Conservation (phyloP, 2,888 invertebrate species). For the Marronus borbonicus region DNA sequence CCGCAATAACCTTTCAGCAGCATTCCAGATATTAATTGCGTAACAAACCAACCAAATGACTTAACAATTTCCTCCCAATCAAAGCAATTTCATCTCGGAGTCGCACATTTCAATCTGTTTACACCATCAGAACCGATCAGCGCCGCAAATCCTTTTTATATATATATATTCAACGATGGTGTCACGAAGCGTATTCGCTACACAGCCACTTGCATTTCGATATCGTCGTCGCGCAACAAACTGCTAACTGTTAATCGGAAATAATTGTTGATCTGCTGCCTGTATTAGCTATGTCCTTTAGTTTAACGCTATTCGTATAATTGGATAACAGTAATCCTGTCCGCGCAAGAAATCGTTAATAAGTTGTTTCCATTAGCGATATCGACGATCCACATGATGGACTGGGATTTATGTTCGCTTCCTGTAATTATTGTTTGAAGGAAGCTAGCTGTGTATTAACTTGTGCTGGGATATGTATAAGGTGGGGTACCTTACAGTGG, state of each 20-base stretch:
- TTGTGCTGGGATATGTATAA: no score
- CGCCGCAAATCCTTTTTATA: neutral
- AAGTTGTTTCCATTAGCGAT: constrained; percentile 40
- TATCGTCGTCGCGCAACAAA: neutral
- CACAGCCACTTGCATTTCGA: neutral
- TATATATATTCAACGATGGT: neutral
- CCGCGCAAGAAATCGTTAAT: constrained; percentile 30
- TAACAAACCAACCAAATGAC: constrained; percentile 5
- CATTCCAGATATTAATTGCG: constrained; percentile 1
- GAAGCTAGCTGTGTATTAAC: no score
- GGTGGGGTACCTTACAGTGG: no score
- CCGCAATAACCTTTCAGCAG: constrained; percentile 10
- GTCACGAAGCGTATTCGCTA: neutral
- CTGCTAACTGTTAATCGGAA: constrained; percentile 22
- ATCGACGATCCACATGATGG: constrained; percentile 21
- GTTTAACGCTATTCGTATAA: constrained; percentile 22
- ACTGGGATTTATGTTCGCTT: constrained; percentile 3
- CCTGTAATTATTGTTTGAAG: no score
- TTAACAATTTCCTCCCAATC: constrained; percentile 13
- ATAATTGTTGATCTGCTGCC: constrained; percentile 30
- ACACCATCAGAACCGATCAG: neutral
- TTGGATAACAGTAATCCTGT: constrained; percentile 40
- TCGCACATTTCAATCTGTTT: neutral
- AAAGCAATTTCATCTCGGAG: neutral
- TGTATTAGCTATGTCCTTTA: constrained; percentile 25